These are phyloP conservation scores for Drosophila meridiana DNA, from an alignment of 2,888 invertebrate species.

Conservation along the genomic window DNA sequence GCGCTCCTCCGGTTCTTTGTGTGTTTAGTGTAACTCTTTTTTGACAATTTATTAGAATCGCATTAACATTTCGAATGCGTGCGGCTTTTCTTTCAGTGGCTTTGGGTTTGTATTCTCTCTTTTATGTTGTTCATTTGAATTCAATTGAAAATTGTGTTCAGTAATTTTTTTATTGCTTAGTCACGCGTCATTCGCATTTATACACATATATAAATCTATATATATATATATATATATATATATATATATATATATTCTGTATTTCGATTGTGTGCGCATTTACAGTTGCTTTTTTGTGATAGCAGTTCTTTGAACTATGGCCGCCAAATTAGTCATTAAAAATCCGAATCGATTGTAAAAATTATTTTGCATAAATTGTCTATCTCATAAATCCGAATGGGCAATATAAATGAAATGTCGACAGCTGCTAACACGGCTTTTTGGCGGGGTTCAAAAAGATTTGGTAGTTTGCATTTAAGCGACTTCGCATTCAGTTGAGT, in stretches of 20 bases:
- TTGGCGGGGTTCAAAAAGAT: slow-evolving; percentile 3
- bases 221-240: not conserved
- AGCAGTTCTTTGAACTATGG: slow-evolving; percentile 45
- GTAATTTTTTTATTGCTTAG: slow-evolving; percentile 66
- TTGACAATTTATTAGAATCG: slow-evolving; percentile 67
- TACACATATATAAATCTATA: not conserved
- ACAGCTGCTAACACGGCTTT: not conserved
- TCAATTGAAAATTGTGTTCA: slow-evolving; percentile 60
- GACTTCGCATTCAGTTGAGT: slow-evolving; percentile 6
- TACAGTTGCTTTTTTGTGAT: slow-evolving; percentile 36
- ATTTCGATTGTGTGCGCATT: slow-evolving; percentile 18
- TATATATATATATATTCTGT: not conserved
- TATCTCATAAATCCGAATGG: slow-evolving; percentile 14
- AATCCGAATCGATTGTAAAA: slow-evolving; percentile 35
- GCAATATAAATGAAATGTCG: slow-evolving; percentile 1
- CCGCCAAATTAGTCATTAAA: slow-evolving; percentile 52
- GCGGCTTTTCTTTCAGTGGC: slow-evolving; percentile 24
- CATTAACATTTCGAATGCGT: slow-evolving; percentile 64
- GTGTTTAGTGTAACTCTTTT: slow-evolving; percentile 61
- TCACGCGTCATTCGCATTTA: slow-evolving; percentile 65
- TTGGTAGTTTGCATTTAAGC: slow-evolving; percentile 6
- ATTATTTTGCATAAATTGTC: slow-evolving; percentile 41
- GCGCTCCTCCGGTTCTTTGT: slow-evolving; percentile 51
- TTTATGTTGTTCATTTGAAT: slow-evolving; percentile 38
- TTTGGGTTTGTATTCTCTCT: slow-evolving; percentile 5